Evolutionary conservation across 2,113 vertebrate genomes (phyloP).

Genomic region (Dicrurus megarhynchus): DNA sequence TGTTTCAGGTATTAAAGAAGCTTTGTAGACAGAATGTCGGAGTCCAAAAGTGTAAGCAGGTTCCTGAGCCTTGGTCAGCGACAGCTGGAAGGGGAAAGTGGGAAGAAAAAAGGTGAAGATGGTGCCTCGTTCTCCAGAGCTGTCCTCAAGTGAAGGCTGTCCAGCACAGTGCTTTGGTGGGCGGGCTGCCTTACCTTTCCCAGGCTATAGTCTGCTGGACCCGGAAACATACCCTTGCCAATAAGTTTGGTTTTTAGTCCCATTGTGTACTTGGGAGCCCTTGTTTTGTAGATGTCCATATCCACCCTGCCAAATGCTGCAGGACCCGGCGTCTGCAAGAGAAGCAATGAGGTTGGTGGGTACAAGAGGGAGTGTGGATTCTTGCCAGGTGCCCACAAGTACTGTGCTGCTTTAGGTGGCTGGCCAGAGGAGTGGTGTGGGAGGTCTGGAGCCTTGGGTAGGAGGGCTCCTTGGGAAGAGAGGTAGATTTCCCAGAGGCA

Average conservation of each 20-base stretch:
- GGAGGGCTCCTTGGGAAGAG: background rate
- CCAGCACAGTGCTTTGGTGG: accelerated
- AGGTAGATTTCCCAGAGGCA: background rate
- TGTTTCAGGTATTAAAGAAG: background rate
- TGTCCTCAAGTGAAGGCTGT: background rate
- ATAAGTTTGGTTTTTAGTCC: background rate
- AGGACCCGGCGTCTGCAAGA: background rate
- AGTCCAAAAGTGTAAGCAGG: background rate
- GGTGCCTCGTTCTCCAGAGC: background rate
- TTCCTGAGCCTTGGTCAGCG: background rate
- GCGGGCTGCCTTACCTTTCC: background rate
- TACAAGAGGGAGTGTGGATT: background rate
- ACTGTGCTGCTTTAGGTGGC: background rate
- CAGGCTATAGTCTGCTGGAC: background rate
- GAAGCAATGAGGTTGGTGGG: no score
- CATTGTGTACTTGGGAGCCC: background rate
- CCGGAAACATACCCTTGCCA: accelerated
- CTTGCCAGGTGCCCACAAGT: accelerated
- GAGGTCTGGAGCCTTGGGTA: background rate
- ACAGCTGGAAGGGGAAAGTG: background rate
- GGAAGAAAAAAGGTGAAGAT: background rate
- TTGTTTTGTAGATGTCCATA: background rate
- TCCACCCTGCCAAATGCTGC: accelerated
- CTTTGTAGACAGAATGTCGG: background rate
- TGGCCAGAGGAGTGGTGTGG: background rate